Evolutionary conservation across 2,113 vertebrate genomes (phyloP).

Genomic region (Vimba vimba): DNA sequence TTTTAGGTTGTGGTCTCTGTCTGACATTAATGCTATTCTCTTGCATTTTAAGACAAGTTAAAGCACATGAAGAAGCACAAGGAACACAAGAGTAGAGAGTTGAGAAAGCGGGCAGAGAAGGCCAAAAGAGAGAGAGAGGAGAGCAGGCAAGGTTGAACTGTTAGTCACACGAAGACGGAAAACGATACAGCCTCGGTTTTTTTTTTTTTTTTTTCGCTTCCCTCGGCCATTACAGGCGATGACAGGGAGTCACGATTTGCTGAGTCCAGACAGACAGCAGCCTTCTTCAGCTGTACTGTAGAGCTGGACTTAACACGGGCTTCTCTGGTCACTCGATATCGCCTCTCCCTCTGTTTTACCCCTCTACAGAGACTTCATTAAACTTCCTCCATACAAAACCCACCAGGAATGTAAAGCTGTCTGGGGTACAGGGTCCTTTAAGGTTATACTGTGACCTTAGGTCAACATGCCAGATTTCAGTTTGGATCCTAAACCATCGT

Average conservation of each 20-base stretch:
- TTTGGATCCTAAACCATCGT: neutral
- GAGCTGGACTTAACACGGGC: slow-evolving; percentile 45
- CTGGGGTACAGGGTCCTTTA: slow-evolving; percentile 50
- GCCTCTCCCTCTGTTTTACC: slow-evolving; percentile 54
- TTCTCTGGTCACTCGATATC: slow-evolving; percentile 56
- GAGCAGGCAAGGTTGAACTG: slow-evolving; percentile 14
- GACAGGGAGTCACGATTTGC: slow-evolving; percentile 61
- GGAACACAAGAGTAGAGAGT: neutral
- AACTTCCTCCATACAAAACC: slow-evolving; percentile 43
- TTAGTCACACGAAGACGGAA: slow-evolving; percentile 53
- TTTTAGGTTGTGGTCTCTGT: neutral
- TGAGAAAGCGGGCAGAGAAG: neutral
- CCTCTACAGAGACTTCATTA: slow-evolving; percentile 57
- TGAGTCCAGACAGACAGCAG: slow-evolving; percentile 58
- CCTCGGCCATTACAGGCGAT: slow-evolving; percentile 58
- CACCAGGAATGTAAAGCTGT: slow-evolving; percentile 42
- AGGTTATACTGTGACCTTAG: slow-evolving; percentile 43
- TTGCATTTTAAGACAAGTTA: neutral
- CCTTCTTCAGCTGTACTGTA: slow-evolving; percentile 59
- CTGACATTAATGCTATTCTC: neutral
- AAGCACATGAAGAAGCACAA: neutral
- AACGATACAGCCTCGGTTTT: slow-evolving; percentile 48
- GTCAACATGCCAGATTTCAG: slow-evolving; percentile 44
- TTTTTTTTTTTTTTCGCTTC: slow-evolving; percentile 32
- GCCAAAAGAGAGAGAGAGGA: slow-evolving; percentile 4